Conservation (phyloP, 1,140 invertebrate species). For the Anoplophora glabripennis region DNA sequence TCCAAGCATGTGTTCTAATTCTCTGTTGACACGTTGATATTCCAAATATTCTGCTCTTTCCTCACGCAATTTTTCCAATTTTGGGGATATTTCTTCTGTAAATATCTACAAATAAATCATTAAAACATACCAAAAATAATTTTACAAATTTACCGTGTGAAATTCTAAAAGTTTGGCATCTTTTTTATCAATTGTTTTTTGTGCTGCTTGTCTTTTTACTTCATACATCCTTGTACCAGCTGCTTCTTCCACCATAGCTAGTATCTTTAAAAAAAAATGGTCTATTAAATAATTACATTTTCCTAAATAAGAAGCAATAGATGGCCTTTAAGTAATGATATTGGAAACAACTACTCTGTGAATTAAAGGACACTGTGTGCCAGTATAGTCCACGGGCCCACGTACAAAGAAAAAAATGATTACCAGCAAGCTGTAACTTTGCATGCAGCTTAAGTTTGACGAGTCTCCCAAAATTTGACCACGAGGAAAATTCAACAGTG, state of each 20-base stretch:
- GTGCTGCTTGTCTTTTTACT: constrained; percentile 83
- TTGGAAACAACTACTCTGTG: too few species aligned
- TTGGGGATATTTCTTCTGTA: constrained; percentile 85
- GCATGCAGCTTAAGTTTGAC: too few species aligned
- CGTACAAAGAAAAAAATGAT: too few species aligned
- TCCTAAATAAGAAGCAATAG: too few species aligned
- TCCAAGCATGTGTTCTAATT: constrained; percentile 80
- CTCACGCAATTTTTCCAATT: constrained; percentile 80
- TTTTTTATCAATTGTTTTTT: constrained; percentile 91
- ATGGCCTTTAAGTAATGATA: too few species aligned
- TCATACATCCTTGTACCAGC: constrained; percentile 98
- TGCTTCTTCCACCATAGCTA: constrained; percentile 99
- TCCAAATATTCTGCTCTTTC: constrained; percentile 85
- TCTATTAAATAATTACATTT: too few species aligned
- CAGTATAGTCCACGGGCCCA: too few species aligned
- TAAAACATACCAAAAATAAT: constrained; percentile 8
- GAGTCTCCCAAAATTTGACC: too few species aligned
- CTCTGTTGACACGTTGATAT: constrained; percentile 81
- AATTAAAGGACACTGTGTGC: too few species aligned
- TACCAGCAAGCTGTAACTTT: too few species aligned
- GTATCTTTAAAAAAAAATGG: constrained; percentile 59
- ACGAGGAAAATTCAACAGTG: too few species aligned
- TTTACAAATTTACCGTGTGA: constrained; percentile 62
- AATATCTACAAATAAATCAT: constrained; percentile 61
- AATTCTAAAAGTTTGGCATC: constrained; percentile 88